Conservation (phyloP, 2,888 invertebrate genomes). For the Heteromyza rotundicornis region DNA sequence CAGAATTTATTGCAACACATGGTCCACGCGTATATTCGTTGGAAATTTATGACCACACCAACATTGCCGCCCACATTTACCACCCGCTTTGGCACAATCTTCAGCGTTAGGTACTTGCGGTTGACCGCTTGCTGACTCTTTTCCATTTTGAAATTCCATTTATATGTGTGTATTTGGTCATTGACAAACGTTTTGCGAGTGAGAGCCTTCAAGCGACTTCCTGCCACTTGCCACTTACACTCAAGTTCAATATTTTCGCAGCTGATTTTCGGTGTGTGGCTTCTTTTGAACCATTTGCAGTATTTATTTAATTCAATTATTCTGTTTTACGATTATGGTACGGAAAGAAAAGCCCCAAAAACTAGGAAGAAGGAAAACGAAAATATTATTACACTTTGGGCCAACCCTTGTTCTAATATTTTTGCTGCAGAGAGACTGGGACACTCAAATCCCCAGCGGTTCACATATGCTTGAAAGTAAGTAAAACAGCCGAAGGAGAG, state of each 20-base stretch:
- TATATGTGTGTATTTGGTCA: too few relatives aligned
- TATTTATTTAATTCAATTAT: constrained; percentile 61
- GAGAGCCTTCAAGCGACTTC: too few relatives aligned
- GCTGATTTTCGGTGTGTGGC: constrained; percentile 45
- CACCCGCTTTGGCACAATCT: too few relatives aligned
- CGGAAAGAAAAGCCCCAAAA: constrained; percentile 29
- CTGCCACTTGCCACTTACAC: too few relatives aligned
- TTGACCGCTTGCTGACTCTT: too few relatives aligned
- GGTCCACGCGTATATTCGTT: background rate
- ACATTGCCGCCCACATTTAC: background rate
- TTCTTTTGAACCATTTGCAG: constrained; percentile 33
- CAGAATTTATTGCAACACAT: background rate
- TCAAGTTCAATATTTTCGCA: constrained; percentile 44
- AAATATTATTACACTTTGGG: constrained; percentile 18
- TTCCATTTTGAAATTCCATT: too few relatives aligned
- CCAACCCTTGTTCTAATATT: background rate
- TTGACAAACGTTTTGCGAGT: too few relatives aligned
- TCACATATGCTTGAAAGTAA: too few relatives aligned
- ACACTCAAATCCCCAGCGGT: constrained; percentile 16
- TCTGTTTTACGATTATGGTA: constrained; percentile 58
- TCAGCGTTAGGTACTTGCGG: too few relatives aligned
- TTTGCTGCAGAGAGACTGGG: constrained; percentile 21
- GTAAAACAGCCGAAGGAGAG: too few relatives aligned
- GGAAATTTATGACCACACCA: background rate
- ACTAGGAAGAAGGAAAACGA: background rate